Evolutionary conservation across 1,140 invertebrate species (phyloP), one percentile per base, ranked within the genome.

Genomic region (Cyclargus thomasi): DNA sequence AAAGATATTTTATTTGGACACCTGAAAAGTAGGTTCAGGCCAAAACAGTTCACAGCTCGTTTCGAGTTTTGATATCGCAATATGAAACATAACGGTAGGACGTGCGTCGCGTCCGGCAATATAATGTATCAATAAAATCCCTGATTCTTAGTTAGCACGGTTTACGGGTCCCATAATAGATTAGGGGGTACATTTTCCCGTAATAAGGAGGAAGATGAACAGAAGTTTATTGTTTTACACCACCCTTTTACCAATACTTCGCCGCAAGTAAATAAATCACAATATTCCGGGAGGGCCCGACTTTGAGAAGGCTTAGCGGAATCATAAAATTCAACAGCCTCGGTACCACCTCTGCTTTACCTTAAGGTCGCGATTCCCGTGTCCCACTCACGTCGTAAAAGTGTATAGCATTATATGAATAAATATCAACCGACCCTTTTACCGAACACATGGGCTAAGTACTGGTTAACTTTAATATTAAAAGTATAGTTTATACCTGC

Each of bases 261-360:
- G 75, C 79, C 82, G 79, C 81, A 86, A 82, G 85, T 90, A 90
- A 90, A 90, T 90, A 90, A 90, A 90, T 90, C 87, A 90, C 88
- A 90, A 90, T 88, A 88, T 90, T 88, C 87, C 85, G 82, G 82
- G 85, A 88, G 83, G 85, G 88, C 83, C 81, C 80, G 84, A 87
- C 83, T 90, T 88, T 87, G 85, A 88, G 85, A 82, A 81, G 86
- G 86, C 87, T 90, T 90, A 90, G 83, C 77, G 73, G 84, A 88
- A 88, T 88, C 87, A 83, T 90, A 90, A 90, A 90, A 90, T 88
- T 88, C 83, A 88, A 90, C 86, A 88, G 76, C 85, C 79, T 77
- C 80, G 77, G 77, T 81, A 78, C 78, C 82, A 81, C 84, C 78
- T 77, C 65, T 75, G 86, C 80, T 87, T 86, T 86, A 86, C 87